Conservation (phyloP, 2,888 invertebrate species). For the Pemphredon lugubris region DNA sequence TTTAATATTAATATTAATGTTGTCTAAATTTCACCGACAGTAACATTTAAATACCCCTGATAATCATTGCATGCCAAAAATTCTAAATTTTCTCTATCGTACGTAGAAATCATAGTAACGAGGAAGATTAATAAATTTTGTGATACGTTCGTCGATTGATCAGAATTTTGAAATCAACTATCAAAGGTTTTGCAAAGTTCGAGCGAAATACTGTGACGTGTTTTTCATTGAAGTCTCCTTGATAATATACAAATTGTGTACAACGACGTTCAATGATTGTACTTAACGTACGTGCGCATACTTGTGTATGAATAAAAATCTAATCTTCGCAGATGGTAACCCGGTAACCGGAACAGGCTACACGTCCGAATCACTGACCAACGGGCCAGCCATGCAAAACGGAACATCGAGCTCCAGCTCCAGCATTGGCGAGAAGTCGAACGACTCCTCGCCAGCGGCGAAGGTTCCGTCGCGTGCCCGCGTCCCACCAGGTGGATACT, state of each 20-base stretch:
- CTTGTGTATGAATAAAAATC: background rate
- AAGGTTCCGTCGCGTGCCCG: slow-evolving; percentile 81
- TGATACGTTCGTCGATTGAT: background rate
- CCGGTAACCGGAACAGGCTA: slow-evolving; percentile 83
- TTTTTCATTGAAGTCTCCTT: no score
- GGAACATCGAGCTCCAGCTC: slow-evolving; percentile 82
- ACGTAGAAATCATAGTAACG: slow-evolving; percentile 33
- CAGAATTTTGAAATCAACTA: no score
- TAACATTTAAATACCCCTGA: slow-evolving; percentile 6
- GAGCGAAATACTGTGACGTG: no score
- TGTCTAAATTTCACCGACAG: background rate
- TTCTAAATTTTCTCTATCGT: background rate
- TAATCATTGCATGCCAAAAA: slow-evolving; percentile 25
- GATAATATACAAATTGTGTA: no score
- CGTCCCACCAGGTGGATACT: slow-evolving; percentile 87
- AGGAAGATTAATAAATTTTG: background rate
- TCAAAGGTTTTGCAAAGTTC: no score
- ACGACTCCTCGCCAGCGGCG: slow-evolving; percentile 72
- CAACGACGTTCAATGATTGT: background rate
- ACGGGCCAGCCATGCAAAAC: slow-evolving; percentile 76
- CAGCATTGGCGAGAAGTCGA: slow-evolving; percentile 76
- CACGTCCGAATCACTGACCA: slow-evolving; percentile 72
- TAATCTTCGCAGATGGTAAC: slow-evolving; percentile 82
- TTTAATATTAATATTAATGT: background rate
- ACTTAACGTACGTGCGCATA: background rate